These are phyloP conservation scores for Suillia variegata DNA, from an alignment of 2,888 invertebrate genomes.

Conservation along the genomic window DNA sequence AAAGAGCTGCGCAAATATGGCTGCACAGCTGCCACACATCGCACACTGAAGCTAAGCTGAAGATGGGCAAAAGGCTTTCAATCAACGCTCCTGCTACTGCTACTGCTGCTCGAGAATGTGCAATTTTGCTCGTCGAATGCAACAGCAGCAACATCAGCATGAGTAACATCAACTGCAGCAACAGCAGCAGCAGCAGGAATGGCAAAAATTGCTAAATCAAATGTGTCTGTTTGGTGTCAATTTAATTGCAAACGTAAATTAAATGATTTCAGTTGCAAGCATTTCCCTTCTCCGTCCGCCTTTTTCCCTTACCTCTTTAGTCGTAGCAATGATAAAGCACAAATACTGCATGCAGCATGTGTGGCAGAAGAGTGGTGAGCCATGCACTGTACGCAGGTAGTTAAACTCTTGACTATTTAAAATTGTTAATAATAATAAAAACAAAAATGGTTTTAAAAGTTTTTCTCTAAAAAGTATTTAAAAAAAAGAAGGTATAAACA, in stretches of 20 bases:
- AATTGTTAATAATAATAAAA: too few species aligned
- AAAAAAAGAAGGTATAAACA: too few species aligned
- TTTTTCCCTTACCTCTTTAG: too few species aligned
- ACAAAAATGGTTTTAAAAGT: too few species aligned
- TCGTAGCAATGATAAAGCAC: slow-evolving; percentile 2
- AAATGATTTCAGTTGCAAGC: slow-evolving; percentile 51
- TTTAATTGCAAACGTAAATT: slow-evolving; percentile 55
- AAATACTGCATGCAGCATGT: background rate
- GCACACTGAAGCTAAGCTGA: too few species aligned
- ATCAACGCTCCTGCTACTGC: background rate
- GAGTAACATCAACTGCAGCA: background rate
- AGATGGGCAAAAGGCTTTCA: background rate
- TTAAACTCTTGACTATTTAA: too few species aligned
- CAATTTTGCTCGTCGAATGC: background rate
- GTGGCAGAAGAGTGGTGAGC: background rate
- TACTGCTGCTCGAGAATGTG: background rate
- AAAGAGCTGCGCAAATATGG: background rate
- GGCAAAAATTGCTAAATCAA: slow-evolving; percentile 41
- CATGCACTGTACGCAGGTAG: too few species aligned
- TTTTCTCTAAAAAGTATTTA: too few species aligned
- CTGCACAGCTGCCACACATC: background rate
- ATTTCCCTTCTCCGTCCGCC: slow-evolving; percentile 43
- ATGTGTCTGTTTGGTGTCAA: slow-evolving; percentile 55
- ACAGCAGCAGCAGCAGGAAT: background rate
- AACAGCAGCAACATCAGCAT: too few species aligned